These are phyloP conservation scores for Irena cyanogastra DNA, from an alignment of 2,113 vertebrate genomes.

Conservation along the genomic window DNA sequence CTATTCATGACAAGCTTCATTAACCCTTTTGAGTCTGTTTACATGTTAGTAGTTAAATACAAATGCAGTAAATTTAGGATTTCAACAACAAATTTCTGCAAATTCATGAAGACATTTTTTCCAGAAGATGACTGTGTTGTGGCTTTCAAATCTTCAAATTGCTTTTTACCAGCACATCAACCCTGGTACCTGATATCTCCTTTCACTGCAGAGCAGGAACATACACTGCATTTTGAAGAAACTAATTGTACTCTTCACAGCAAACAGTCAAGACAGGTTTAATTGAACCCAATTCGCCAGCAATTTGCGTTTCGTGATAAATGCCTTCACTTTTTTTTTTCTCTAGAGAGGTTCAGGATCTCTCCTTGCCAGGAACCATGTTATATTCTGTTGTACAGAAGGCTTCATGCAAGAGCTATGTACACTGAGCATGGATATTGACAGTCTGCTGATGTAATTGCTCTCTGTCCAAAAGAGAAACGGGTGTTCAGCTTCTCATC, in stretches of 20 bases:
- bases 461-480: slow-evolving; percentile 35
- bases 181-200: background rate
- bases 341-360: background rate
- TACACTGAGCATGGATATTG: slow-evolving; percentile 39
- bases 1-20: background rate
- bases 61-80: background rate
- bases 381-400: slow-evolving; percentile 1
- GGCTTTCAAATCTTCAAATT: background rate
- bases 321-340: background rate
- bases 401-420: background rate
- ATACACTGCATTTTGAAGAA: background rate
- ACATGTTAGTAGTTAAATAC: background rate
- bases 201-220: background rate
- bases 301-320: background rate
- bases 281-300: background rate
- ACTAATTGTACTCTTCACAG: background rate
- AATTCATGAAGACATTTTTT: background rate
- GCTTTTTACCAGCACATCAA: background rate
- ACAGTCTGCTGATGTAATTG: slow-evolving; percentile 46
- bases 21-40: background rate
- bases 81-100: background rate
- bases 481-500: slow-evolving; percentile 30
- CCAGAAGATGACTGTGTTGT: background rate
- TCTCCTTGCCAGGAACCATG: slow-evolving; percentile 2
- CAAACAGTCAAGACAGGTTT: background rate